A percentile compares a stretch with the other conserved stretches of the same genome.
These are phyloP conservation scores for Aricia artaxerxes DNA, from an alignment of 2,888 invertebrate species.

Conservation along the genomic window DNA sequence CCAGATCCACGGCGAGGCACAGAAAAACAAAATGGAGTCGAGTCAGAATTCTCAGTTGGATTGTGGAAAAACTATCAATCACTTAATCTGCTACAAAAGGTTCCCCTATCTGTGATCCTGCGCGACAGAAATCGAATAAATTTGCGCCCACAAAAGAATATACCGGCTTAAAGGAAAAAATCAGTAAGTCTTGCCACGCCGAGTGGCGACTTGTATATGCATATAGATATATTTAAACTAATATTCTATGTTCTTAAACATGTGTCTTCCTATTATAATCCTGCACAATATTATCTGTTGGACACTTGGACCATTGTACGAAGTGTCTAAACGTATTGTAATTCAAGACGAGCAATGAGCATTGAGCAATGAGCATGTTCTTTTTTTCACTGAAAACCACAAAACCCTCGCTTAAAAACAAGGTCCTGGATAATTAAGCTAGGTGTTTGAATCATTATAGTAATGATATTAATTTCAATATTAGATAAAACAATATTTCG, in stretches of 20 bases:
- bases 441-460: too few relatives aligned
- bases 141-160: constrained; percentile 19
- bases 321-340: too few relatives aligned
- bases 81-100: constrained; percentile 5
- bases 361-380: too few relatives aligned
- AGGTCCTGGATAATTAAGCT: too few relatives aligned
- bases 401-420: too few relatives aligned
- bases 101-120: not conserved
- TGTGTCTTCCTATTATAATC: not conserved
- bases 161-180: not conserved
- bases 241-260: not conserved
- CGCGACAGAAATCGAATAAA: constrained; percentile 1
- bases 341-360: too few relatives aligned
- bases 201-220: not conserved
- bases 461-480: too few relatives aligned
- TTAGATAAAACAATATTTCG: too few relatives aligned
- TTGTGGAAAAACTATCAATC: constrained; percentile 15
- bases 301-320: too few relatives aligned
- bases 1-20: not conserved
- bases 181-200: not conserved
- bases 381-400: too few relatives aligned
- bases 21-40: not conserved
- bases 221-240: not conserved
- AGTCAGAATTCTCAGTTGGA: not conserved
- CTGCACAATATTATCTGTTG: too few relatives aligned